Percentiles rank a stretch among this genome's conserved stretches.
These are phyloP conservation scores for Galemys pyrenaicus DNA, from an alignment of 2,113 vertebrate species.

Conservation along the genomic window DNA sequence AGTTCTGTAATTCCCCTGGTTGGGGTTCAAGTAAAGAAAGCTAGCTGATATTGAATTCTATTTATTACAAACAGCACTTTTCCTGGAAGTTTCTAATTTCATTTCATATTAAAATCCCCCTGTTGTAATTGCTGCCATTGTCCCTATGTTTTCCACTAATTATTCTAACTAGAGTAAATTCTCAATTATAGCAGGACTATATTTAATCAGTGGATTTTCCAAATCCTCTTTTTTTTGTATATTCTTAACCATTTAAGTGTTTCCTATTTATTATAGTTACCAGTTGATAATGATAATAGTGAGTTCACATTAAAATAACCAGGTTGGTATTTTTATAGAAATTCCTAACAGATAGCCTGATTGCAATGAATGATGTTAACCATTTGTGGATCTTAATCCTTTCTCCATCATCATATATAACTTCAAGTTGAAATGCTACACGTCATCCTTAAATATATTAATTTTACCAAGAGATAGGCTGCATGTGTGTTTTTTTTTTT, in stretches of 20 bases:
- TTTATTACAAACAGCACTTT: conserved; percentile 47
- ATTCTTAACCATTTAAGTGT: conserved; percentile 44
- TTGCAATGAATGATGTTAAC: neutral
- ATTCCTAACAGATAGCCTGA: neutral
- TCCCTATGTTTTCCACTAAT: conserved; percentile 59
- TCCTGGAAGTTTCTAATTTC: conserved; percentile 45
- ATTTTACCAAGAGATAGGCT: neutral
- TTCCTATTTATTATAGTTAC: neutral
- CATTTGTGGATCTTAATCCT: neutral
- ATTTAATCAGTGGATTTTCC: conserved; percentile 63
- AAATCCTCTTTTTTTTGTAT: conserved; percentile 47
- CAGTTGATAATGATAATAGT: conserved; percentile 11
- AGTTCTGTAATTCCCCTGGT: neutral
- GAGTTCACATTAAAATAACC: neutral
- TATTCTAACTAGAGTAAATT: conserved; percentile 60
- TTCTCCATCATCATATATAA: neutral
- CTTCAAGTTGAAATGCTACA: neutral
- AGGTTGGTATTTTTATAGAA: conserved; percentile 26
- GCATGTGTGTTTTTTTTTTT: neutral
- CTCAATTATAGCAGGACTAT: conserved; percentile 43
- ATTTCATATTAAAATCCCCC: conserved; percentile 57
- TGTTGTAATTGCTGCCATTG: conserved; percentile 65
- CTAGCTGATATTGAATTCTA: neutral
- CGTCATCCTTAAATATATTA: neutral
- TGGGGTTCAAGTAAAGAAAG: conserved; percentile 37